Percentiles rank a stretch among this genome's conserved stretches.
These are phyloP conservation scores for Cataglyphis altisquamis DNA, from an alignment of 2,888 invertebrate species.

Conservation along the genomic window DNA sequence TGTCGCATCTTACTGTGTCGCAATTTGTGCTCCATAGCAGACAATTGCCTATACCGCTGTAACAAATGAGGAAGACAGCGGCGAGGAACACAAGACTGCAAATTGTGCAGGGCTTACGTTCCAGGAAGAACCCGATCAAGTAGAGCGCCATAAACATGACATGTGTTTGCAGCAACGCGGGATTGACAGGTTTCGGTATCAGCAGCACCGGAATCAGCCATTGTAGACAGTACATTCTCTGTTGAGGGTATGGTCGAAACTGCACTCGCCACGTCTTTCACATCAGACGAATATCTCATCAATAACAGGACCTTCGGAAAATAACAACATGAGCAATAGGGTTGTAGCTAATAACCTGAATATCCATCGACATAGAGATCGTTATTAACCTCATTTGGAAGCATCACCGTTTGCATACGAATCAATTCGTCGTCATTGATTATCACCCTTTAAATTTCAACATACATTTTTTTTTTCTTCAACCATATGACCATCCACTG, in stretches of 20 bases:
- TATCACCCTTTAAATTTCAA: background rate
- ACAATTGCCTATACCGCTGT: conserved; percentile 98
- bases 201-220: conserved; percentile 98
- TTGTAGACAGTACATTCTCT: conserved; percentile 97
- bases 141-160: conserved; percentile 99
- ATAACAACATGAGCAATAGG: conserved; percentile 1
- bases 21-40: conserved; percentile 95
- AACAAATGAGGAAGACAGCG: conserved; percentile 97
- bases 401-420: background rate
- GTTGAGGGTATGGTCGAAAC: background rate
- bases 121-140: conserved; percentile 98
- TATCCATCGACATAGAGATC: background rate
- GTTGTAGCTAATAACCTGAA: background rate
- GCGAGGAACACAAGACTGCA: conserved; percentile 98
- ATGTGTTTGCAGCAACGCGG: conserved; percentile 97
- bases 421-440: background rate
- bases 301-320: conserved; percentile 59
- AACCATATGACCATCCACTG: background rate
- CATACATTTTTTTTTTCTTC: background rate
- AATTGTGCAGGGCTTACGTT: conserved; percentile 98
- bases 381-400: conserved; percentile 45
- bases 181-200: conserved; percentile 99
- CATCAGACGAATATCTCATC: conserved; percentile 55
- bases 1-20: conserved; percentile 87
- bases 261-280: conserved; percentile 49